Percentiles rank a stretch among this genome's conserved stretches.
phyloP scores from a whole-genome alignment of 2,113 vertebrate genomes.

The Eonycteris spelaea region DNA sequence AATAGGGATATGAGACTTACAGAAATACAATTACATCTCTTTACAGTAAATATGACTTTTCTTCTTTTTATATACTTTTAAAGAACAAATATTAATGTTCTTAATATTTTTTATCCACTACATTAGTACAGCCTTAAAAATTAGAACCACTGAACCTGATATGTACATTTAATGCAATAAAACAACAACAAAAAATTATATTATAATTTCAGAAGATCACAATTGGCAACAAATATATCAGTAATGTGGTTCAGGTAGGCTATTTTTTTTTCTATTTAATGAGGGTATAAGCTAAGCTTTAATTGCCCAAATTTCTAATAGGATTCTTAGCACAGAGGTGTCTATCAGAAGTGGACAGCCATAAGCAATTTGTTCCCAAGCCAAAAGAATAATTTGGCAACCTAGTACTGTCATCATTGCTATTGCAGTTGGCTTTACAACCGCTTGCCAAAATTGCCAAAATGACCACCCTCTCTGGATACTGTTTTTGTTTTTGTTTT shows the following conservation, averaged over 20 bases:
- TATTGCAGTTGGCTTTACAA: conserved; percentile 47
- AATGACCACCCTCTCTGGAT: not conserved
- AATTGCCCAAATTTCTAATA: not conserved
- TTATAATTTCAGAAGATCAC: conserved; percentile 7
- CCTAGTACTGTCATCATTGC: conserved; percentile 39
- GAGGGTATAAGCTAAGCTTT: conserved; percentile 10
- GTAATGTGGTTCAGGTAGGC: not conserved
- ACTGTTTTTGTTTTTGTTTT: conserved; percentile 25
- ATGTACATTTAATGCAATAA: not conserved
- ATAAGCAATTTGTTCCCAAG: conserved; percentile 49
- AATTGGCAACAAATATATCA: not conserved
- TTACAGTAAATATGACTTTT: not conserved
- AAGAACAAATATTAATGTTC: not conserved
- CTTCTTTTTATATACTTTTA: not conserved
- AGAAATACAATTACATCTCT: not conserved
- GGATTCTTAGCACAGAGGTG: conserved; percentile 34
- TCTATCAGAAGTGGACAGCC: not conserved
- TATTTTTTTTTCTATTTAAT: conserved; percentile 42
- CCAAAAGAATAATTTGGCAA: conserved; percentile 69
- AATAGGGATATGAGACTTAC: not conserved
- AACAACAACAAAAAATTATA: conserved; percentile 19
- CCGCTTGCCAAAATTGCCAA: not conserved
- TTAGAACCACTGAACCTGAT: not conserved
- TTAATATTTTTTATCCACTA: not conserved
- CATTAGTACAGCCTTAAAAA: conserved; percentile 6